Conservation (phyloP, 2,113 vertebrate species). For the Lathamus discolor region DNA sequence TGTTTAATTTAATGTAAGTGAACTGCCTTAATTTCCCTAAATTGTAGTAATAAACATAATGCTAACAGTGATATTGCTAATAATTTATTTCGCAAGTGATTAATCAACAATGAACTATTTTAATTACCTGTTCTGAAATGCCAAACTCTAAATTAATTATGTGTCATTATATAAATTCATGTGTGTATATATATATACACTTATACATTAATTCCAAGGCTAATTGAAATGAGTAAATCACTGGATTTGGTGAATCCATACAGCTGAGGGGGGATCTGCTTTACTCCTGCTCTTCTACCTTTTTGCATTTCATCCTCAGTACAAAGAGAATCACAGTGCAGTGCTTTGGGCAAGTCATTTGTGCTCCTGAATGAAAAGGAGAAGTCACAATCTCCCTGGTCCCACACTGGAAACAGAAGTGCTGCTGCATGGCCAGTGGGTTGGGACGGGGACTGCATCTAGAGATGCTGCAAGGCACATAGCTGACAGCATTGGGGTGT, state of each 20-base stretch:
- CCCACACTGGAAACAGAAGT: not conserved
- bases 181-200: not conserved
- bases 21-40: conserved; percentile 65
- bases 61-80: conserved; percentile 29
- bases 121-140: conserved; percentile 65
- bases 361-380: not conserved
- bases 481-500: not conserved
- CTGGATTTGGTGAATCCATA: not conserved
- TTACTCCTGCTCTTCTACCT: not conserved
- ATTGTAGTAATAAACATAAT: conserved; percentile 52
- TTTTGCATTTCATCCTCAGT: not conserved
- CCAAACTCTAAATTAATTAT: conserved; percentile 54
- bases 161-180: conserved; percentile 35
- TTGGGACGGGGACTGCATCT: not conserved
- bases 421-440: rapidly evolving
- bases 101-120: conserved; percentile 58
- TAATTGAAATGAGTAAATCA: conserved; percentile 50
- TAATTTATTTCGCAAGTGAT: conserved; percentile 53
- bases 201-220: conserved; percentile 2
- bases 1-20: conserved; percentile 64
- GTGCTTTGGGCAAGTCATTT: not conserved
- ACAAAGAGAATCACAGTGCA: conserved; percentile 9
- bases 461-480: not conserved
- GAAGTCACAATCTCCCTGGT: not conserved
- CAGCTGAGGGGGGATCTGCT: not conserved